Base-by-base conservation (phyloP, 2,888 invertebrate genomes). In the Lymantria dispar region DNA sequence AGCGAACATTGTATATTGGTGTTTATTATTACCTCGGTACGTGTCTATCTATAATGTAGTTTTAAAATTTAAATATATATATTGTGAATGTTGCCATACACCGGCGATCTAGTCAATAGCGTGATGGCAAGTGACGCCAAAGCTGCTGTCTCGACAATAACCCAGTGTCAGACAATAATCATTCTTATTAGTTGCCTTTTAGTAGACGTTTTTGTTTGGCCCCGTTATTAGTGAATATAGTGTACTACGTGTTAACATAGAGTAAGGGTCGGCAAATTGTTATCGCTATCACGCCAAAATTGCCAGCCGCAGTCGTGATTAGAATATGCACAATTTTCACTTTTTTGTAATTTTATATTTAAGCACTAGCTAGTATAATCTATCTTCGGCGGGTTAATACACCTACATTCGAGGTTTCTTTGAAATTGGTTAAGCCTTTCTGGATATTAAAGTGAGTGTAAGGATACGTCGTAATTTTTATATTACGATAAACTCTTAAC, bases 91-190 rank as follows among this genome's bases (percentile, higher is more conserved):
- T 40, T 12, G 40, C 40, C 14, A 22, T 22, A 14, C 40, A 9
- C 13, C 7, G 9, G 40, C 40, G 14, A 14, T 40, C 40, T 40
- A n/a, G 45, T 7, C 2, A 44, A 3, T 11, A 9, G 43, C n/a
- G 31, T 33, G 50, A 29, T 50, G 22, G 49, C 39, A 40, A 3
- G 31, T 12, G 40, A 37, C 56, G 60, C 83, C 85, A 60, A 58
- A 87, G 82, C 91, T 91, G 91, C 91, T 91, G 91, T 91, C 90
- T 90, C 76, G 91, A 91, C 91, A 91, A 91, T 91, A 91, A 91
- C 87, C 89, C 87, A 89, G 90, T 91, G 91, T 90, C 87, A 88
- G 91, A 91, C 91, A 91, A 91, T 91, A 91, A 91, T 87, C 64
- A 83, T 87, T 87, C 70, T 74, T 85, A 80, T 88, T 57, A 76